Evolutionary conservation across 2,888 invertebrate genomes (phyloP).

Genomic region (Pristionchus maxplancki): DNA sequence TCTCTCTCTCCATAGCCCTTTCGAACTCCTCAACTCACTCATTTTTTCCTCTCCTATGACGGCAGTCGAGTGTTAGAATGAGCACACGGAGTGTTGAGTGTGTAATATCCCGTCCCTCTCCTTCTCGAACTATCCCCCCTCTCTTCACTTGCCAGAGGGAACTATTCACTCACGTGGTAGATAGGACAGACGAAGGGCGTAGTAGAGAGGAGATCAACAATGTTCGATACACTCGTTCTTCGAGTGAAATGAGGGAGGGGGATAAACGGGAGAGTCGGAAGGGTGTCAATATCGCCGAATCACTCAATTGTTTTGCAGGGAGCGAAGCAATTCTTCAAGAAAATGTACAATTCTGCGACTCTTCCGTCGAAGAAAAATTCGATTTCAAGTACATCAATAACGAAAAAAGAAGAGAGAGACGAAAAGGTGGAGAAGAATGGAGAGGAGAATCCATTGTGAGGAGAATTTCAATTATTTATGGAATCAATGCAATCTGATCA

Average conservation of each 20-base stretch:
- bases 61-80: background rate
- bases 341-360: conserved; percentile 73
- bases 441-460: background rate
- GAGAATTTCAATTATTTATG: background rate
- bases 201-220: background rate
- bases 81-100: conserved; percentile 26
- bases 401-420: conserved; percentile 52
- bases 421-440: conserved; percentile 47
- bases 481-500: conserved; percentile 59
- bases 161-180: background rate
- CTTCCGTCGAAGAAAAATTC: conserved; percentile 63
- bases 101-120: conserved; percentile 27
- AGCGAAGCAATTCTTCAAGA: conserved; percentile 74
- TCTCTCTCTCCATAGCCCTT: conserved; percentile 22
- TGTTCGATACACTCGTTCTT: background rate
- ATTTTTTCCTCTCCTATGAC: background rate
- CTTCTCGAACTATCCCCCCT: background rate
- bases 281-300: conserved; percentile 9
- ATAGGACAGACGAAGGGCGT: background rate
- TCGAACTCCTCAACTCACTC: conserved; percentile 41
- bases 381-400: background rate
- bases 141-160: conserved; percentile 1
- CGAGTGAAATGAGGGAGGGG: background rate
- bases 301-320: conserved; percentile 46
- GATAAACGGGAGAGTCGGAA: background rate